Evolutionary conservation across 2,888 invertebrate species (phyloP).

Genomic region (Nowickia ferox): DNA sequence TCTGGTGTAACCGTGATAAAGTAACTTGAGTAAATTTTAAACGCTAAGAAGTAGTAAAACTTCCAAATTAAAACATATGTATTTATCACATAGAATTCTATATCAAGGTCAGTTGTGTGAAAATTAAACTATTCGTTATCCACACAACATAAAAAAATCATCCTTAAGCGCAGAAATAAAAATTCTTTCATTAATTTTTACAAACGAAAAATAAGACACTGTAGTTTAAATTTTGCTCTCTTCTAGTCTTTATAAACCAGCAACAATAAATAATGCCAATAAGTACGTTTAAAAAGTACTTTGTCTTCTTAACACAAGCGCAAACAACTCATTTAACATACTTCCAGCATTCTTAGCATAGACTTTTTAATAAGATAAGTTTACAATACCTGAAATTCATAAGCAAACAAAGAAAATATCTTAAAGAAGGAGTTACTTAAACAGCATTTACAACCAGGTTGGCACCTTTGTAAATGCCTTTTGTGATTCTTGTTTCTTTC

Average conservation of each 20-base stretch:
- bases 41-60: background rate
- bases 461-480: conserved; percentile 51
- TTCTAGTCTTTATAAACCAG: background rate
- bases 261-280: conserved; percentile 39
- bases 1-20: no score
- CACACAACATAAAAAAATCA: conserved; percentile 29
- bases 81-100: conserved; percentile 1
- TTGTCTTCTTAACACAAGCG: conserved; percentile 66
- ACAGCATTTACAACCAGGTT: conserved; percentile 56
- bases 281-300: conserved; percentile 59
- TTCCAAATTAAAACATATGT: background rate
- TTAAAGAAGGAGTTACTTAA: conserved; percentile 42
- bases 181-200: conserved; percentile 27
- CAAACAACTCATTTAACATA: conserved; percentile 71
- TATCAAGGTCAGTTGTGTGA: background rate
- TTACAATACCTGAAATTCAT: conserved; percentile 60
- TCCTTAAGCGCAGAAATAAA: conserved; percentile 13
- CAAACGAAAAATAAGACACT: conserved; percentile 33
- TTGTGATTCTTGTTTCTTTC: background rate
- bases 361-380: conserved; percentile 44
- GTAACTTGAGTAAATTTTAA: no score
- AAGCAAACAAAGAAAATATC: conserved; percentile 46
- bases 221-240: background rate
- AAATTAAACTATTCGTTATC: background rate
- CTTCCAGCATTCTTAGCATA: conserved; percentile 39